Evolutionary conservation across 2,888 invertebrate genomes (phyloP).

Genomic region (Pseudanteris insignis): DNA sequence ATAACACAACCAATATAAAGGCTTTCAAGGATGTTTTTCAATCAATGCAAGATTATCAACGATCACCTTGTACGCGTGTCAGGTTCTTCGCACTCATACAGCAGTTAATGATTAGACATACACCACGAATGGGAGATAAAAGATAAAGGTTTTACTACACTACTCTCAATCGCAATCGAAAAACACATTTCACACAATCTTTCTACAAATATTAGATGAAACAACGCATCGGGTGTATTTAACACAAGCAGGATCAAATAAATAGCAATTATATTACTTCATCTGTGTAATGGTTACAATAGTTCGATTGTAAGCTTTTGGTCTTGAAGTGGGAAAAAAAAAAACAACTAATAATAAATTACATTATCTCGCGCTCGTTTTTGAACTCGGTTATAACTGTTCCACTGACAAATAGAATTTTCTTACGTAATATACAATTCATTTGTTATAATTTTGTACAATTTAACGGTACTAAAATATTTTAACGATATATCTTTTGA

Average conservation of each 20-base stretch:
- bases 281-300: constrained; percentile 26
- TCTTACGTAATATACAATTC: too few species aligned
- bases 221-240: constrained; percentile 40
- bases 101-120: constrained; percentile 38
- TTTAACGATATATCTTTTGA: constrained; percentile 42
- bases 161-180: constrained; percentile 51
- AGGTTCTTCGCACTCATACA: constrained; percentile 37
- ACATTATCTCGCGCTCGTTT: too few species aligned
- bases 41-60: constrained; percentile 58
- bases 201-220: constrained; percentile 36
- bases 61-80: constrained; percentile 50
- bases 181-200: constrained; percentile 36
- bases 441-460: constrained; percentile 42
- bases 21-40: constrained; percentile 42
- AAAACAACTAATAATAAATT: not conserved
- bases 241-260: constrained; percentile 47
- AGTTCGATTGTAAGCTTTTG: constrained; percentile 16
- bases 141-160: constrained; percentile 35
- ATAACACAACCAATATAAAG: constrained; percentile 53
- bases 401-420: too few species aligned
- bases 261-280: constrained; percentile 53
- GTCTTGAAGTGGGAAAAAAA: constrained; percentile 11
- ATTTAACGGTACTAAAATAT: constrained; percentile 52
- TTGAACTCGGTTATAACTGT: too few species aligned
- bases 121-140: constrained; percentile 12